A percentile compares a stretch with the other conserved stretches of the same genome.
phyloP scores from a whole-genome alignment of 2,888 invertebrate genomes.

The Merodon equestris region DNA sequence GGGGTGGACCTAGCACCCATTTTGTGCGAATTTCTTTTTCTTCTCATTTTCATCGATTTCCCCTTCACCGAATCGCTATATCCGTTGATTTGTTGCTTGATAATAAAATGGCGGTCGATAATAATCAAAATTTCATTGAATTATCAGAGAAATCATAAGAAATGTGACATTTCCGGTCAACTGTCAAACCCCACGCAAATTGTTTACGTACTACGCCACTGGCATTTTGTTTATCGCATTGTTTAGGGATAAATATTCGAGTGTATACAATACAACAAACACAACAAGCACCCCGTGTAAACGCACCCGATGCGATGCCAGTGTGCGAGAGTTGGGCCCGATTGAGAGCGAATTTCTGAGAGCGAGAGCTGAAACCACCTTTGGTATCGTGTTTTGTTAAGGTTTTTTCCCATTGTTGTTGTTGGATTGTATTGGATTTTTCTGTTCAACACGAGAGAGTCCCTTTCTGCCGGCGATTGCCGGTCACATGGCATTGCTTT shows the following conservation, averaged over 20 bases:
- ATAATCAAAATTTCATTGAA: constrained; percentile 9
- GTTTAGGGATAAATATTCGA: constrained; percentile 73
- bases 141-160: constrained; percentile 15
- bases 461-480: too few relatives aligned
- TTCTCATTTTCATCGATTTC: constrained; percentile 49
- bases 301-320: too few relatives aligned
- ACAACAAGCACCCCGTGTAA: constrained; percentile 44
- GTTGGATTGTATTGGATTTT: constrained; percentile 75
- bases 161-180: not conserved
- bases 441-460: constrained; percentile 18
- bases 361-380: constrained; percentile 40
- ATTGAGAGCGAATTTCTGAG: constrained; percentile 70
- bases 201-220: constrained; percentile 73
- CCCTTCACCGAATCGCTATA: constrained; percentile 37
- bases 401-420: constrained; percentile 70
- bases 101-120: constrained; percentile 57
- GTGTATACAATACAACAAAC: constrained; percentile 69
- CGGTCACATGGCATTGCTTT: constrained; percentile 26
- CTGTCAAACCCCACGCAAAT: constrained; percentile 23
- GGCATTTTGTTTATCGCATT: constrained; percentile 76
- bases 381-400: constrained; percentile 24
- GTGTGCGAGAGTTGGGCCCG: constrained; percentile 66
- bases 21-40: constrained; percentile 46
- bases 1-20: constrained; percentile 64
- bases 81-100: constrained; percentile 21